These are phyloP conservation scores for Orcinus orca DNA, from an alignment of 2,113 vertebrate genomes.

Conservation along the genomic window DNA sequence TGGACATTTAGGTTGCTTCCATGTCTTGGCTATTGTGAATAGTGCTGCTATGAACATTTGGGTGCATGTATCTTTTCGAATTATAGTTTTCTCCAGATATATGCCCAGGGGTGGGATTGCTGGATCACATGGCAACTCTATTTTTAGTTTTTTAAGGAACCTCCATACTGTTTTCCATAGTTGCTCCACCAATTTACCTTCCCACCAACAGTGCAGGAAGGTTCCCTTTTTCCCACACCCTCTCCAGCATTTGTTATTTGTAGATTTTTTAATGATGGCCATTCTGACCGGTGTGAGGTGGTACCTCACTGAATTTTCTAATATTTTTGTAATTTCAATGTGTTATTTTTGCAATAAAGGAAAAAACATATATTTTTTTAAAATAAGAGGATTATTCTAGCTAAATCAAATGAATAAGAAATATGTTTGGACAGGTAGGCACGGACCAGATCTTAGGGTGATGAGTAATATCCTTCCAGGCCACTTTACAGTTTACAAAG, in stretches of 20 bases:
- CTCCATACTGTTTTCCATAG: not conserved
- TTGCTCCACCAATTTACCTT: not conserved
- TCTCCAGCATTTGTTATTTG: not conserved
- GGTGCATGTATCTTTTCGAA: no score
- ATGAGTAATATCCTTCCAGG: not conserved
- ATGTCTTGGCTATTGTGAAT: no score
- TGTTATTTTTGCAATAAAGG: not conserved
- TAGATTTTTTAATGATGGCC: not conserved
- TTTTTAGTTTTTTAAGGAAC: not conserved
- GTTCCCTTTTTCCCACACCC: not conserved
- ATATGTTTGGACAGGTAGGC: not conserved
- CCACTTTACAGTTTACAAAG: not conserved
- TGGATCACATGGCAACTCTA: no score
- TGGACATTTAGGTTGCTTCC: no score
- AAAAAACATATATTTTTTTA: not conserved
- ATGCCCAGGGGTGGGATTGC: no score
- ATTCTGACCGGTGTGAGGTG: not conserved
- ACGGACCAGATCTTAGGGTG: not conserved
- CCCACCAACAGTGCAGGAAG: not conserved
- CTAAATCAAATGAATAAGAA: slow-evolving; percentile 18
- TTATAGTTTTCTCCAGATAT: no score
- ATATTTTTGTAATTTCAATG: not conserved
- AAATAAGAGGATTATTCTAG: not conserved
- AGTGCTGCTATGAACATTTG: no score
- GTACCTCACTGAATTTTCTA: not conserved